Base-by-base conservation (phyloP, 2,113 vertebrate species). In the Ailuropoda melanoleuca region DNA sequence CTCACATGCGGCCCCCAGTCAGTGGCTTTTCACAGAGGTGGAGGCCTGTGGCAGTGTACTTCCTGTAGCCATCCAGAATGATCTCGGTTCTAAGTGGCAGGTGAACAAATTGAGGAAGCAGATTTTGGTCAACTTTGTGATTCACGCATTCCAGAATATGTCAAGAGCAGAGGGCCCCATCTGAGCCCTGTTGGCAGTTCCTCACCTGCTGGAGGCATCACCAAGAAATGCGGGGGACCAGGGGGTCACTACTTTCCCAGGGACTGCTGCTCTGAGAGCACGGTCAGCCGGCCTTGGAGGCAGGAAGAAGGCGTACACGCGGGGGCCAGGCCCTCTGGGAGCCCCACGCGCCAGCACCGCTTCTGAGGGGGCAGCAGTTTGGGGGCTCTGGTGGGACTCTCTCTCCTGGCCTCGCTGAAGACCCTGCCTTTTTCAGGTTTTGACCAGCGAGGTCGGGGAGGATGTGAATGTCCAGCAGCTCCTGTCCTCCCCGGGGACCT, bases 391-490 rank as follows among this genome's bases (percentile, higher is more conserved):
- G 7, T 0, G 14, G 56, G 24, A 11, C 24, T 29, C 78, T 50
- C 29, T 18, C 46, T 23, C n/a, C 53, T 3, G 17, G 43, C 26
- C 55, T 3, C 50, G 9, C 46, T 9, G 39, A 97, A 6, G 11
- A 11, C 26, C 80, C 31, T 29, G 13, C 62, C 31, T 93, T 56
- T 93, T 58, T 93, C 96, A 99, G 99, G 99, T 99, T 97, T 97
- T 99, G 93, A 98, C 98, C 95, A 99, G 88, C 50, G 99, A 99
- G 98, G 98, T 99, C 8, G 99, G 99, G 17, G 99, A 99, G 85
- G 99, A 99, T 0, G 98, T 99, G 93, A 99, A 97, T 48, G 78
- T 99, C 74, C 99, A 99, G 91, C 99, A 98, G 58, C 98, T 99
- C 48, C 84, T 99, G 72, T 97, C 93, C 95, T 98, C 95, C 23